These are phyloP conservation scores for Notiomystis cincta DNA, from an alignment of 2,113 vertebrate genomes.

Conservation along the genomic window DNA sequence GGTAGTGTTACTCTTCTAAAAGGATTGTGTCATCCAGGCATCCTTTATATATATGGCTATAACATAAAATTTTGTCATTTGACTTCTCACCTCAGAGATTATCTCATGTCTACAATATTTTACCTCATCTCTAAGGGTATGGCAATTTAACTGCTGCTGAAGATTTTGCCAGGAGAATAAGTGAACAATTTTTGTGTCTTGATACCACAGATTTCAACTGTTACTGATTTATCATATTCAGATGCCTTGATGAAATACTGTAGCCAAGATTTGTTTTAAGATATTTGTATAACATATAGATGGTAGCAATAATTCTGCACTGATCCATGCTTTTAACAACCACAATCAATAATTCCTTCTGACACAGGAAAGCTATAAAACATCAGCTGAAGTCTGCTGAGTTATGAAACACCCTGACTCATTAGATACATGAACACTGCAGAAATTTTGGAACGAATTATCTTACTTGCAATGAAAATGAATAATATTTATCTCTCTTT, in stretches of 20 bases:
- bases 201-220: background rate
- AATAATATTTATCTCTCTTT: slow-evolving; percentile 8
- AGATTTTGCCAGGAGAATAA: background rate
- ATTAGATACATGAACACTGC: background rate
- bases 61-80: background rate
- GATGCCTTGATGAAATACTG: background rate
- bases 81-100: background rate
- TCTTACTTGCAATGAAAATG: background rate
- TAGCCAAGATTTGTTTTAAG: background rate
- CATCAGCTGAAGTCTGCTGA: slow-evolving; percentile 1
- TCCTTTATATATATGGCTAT: background rate
- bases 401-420: slow-evolving; percentile 10
- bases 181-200: background rate
- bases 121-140: background rate
- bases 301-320: background rate
- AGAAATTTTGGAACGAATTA: slow-evolving; percentile 20
- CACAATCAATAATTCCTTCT: background rate
- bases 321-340: background rate
- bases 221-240: background rate
- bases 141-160: background rate
- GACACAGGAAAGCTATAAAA: slow-evolving; percentile 4
- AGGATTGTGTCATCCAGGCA: background rate
- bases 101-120: background rate
- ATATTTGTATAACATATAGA: background rate
- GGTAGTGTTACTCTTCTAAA: background rate